Base-by-base conservation (phyloP, 1,140 invertebrate genomes). In the Aphidius ervi region DNA sequence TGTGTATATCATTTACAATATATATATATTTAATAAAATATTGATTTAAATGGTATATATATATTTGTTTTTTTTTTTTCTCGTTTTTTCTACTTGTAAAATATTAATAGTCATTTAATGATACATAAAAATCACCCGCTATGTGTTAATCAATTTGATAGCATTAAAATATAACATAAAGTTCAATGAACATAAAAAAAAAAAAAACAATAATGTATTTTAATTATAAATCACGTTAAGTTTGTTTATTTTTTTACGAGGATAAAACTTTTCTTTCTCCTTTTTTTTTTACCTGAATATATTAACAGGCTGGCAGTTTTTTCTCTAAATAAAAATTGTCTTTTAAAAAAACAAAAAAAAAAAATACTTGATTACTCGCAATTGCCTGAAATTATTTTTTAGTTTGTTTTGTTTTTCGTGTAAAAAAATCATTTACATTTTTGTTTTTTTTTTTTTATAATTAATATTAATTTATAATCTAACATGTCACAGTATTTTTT, bases 401-500 rank as follows among this genome's bases (percentile, higher is more conserved):
- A 59, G 69, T 72, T 9, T 50, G 9, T 9, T 50, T 70, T 71
- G 23, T 31, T 31, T 31, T 31, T 31, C 4, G 23, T 31, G 23
- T 78, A 73, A 74, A 76, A 75, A 73, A 76, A 65, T 62, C 57
- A 71, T 62, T 54, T 70, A 66, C 67, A 67, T 20, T 50, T 61
- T 56, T 39, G 9, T 37, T 40, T 62, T 63, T 48, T 63, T 63
- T 64, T 60, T 63, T 65, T 54, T 16, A 16, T 16, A 70, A 74
- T 76, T 73, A 76, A 73, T 74, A 76, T 69, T 76, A 68, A 75
- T 72, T 66, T 72, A 67, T 70, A 73, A 74, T 74, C 73, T 78
- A 72, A 73, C 74, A 71, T 70, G 67, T 74, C 69, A 70, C 68
- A 70, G 72, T 70, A 70, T 73, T 72, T 37, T 47, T 57, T 45